These are phyloP conservation scores for Corydoras sp. DNA, from an alignment of 2,113 vertebrate genomes.

Conservation along the genomic window DNA sequence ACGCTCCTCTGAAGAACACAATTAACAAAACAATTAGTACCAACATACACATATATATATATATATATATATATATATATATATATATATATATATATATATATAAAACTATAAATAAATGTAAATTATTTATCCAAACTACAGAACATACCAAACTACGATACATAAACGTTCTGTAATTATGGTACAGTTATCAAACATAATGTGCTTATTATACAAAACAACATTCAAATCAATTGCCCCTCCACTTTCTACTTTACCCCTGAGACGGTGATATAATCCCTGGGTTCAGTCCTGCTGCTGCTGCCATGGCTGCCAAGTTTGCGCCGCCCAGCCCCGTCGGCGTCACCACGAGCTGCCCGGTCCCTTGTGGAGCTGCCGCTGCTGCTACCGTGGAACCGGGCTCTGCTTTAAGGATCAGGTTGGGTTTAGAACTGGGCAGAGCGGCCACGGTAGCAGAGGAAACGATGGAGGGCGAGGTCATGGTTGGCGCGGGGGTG, in stretches of 20 bases:
- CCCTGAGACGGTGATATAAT: slow-evolving; percentile 90
- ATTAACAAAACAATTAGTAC: slow-evolving; percentile 1
- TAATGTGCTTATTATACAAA: not conserved
- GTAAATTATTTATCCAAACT: too few species aligned
- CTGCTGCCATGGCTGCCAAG: slow-evolving; percentile 91
- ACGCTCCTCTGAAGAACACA: slow-evolving; percentile 77
- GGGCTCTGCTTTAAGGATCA: slow-evolving; percentile 64
- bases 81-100: too few species aligned
- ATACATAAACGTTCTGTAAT: too few species aligned
- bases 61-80: too few species aligned
- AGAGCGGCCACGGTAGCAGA: slow-evolving; percentile 67
- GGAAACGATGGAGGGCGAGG: slow-evolving; percentile 77
- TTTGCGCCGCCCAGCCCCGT: slow-evolving; percentile 83
- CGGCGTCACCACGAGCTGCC: slow-evolving; percentile 87
- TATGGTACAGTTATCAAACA: too few species aligned
- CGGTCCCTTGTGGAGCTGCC: slow-evolving; percentile 69
- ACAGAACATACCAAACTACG: too few species aligned
- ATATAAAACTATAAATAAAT: too few species aligned
- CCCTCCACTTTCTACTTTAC: slow-evolving; percentile 52
- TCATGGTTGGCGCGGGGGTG: slow-evolving; percentile 63
- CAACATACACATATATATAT: too few species aligned
- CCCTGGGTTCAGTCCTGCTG: slow-evolving; percentile 85
- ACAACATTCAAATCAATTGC: not conserved
- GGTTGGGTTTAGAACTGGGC: slow-evolving; percentile 65
- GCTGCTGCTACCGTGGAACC: slow-evolving; percentile 70